These are phyloP conservation scores for Heloderma charlesbogerti DNA, from an alignment of 2,113 vertebrate species.

Conservation along the genomic window DNA sequence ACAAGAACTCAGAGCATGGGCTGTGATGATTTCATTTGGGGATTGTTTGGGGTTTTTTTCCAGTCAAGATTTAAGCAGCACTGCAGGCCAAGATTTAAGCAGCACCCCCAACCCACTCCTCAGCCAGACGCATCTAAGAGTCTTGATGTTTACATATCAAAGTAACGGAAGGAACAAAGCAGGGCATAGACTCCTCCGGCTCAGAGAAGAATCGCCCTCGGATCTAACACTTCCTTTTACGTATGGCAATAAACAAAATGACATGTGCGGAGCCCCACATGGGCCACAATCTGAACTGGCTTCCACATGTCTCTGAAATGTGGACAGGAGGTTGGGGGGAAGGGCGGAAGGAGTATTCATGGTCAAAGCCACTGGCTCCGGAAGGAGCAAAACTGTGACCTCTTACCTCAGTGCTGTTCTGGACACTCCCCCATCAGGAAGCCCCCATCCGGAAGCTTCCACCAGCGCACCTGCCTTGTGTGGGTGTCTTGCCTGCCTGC, in stretches of 20 bases:
- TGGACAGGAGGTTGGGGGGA: accelerated
- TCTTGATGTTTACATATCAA: constrained; percentile 84
- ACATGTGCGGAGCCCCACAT: constrained; percentile 23
- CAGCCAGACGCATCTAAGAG: constrained; percentile 62
- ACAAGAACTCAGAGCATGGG: constrained; percentile 44
- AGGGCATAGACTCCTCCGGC: constrained; percentile 37
- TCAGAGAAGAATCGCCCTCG: constrained; percentile 11
- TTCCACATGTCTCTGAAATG: constrained; percentile 48
- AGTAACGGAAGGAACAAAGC: constrained; percentile 24
- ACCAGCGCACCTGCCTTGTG: accelerated
- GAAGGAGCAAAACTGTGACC: constrained; percentile 51
- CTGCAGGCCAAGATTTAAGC: too few species aligned
- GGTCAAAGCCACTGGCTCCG: constrained; percentile 54
- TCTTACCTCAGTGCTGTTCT: constrained; percentile 71
- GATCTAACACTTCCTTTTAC: constrained; percentile 56
- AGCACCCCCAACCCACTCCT: constrained; percentile 41
- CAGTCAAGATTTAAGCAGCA: constrained; percentile 28
- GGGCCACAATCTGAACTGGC: constrained; percentile 43
- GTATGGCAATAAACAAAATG: constrained; percentile 87
- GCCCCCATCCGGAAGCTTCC: neutral
- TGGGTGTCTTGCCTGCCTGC: neutral
- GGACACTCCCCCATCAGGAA: constrained; percentile 26
- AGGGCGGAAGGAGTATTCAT: neutral
- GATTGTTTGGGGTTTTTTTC: constrained; percentile 22
- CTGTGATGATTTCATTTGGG: constrained; percentile 28